Percentiles rank a stretch among this genome's conserved stretches.
These are phyloP conservation scores for Agrypnus murinus DNA, from an alignment of 2,888 invertebrate species.

Conservation along the genomic window DNA sequence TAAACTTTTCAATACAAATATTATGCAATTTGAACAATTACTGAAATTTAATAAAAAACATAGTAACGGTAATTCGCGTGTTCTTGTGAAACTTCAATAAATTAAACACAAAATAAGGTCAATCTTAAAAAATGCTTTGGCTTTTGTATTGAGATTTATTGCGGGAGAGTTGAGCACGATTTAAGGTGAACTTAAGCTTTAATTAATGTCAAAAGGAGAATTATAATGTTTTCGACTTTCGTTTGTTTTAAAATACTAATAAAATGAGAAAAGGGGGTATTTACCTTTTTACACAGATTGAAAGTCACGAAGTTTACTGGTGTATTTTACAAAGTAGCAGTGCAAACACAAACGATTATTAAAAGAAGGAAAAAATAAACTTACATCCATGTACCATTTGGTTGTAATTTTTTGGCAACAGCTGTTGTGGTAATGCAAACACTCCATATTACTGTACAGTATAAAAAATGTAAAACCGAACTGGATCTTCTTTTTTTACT, in stretches of 20 bases:
- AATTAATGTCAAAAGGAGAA: slow-evolving; percentile 50
- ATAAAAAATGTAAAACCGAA: slow-evolving; percentile 15
- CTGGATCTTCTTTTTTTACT: slow-evolving; percentile 8
- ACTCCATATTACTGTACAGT: slow-evolving; percentile 36
- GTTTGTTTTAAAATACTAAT: slow-evolving; percentile 9
- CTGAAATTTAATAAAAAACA: slow-evolving; percentile 33
- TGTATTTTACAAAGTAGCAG: no score
- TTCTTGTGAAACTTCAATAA: slow-evolving; percentile 41
- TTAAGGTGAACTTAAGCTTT: slow-evolving; percentile 45
- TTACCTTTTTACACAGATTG: no score
- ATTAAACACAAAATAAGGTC: slow-evolving; percentile 44
- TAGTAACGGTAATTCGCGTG: slow-evolving; percentile 38
- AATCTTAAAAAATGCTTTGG: slow-evolving; percentile 33
- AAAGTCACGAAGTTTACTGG: no score
- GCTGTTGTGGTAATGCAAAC: slow-evolving; percentile 38
- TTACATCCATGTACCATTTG: slow-evolving; percentile 57
- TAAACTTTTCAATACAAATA: not conserved
- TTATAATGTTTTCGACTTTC: slow-evolving; percentile 31
- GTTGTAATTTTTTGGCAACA: slow-evolving; percentile 47
- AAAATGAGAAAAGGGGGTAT: no score
- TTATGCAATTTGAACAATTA: slow-evolving; percentile 32
- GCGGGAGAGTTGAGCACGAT: slow-evolving; percentile 42
- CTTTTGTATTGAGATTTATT: slow-evolving; percentile 47
- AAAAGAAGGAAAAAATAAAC: slow-evolving; percentile 20
- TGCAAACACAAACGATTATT: no score